A percentile compares a stretch with the other conserved stretches of the same genome.
phyloP scores from a whole-genome alignment of 2,888 invertebrate species.

The Limenitis camilla region DNA sequence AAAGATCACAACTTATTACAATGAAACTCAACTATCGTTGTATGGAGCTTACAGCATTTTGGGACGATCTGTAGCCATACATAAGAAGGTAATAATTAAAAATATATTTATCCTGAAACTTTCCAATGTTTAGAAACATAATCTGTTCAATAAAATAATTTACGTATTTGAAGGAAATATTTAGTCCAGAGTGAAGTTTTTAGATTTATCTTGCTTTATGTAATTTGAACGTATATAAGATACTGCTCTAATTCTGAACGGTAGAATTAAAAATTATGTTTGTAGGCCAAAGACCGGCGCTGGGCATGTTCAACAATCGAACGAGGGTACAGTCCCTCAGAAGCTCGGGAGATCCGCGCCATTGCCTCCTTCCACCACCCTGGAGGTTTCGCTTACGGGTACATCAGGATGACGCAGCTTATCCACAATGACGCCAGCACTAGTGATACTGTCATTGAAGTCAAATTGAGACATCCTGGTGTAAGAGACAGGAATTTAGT shows the following conservation, averaged over 20 bases:
- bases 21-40: conserved; percentile 87
- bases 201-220: too few relatives aligned
- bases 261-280: too few relatives aligned
- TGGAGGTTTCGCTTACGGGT: conserved; percentile 87
- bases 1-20: conserved; percentile 75
- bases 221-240: too few relatives aligned
- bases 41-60: conserved; percentile 88
- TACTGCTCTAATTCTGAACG: too few relatives aligned
- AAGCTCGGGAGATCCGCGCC: conserved; percentile 88
- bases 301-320: conserved; percentile 92
- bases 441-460: conserved; percentile 93
- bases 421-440: conserved; percentile 89
- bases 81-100: conserved; percentile 75
- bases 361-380: conserved; percentile 95
- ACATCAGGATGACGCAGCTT: conserved; percentile 90
- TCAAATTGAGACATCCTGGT: conserved; percentile 91
- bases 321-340: conserved; percentile 90
- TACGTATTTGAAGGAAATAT: too few relatives aligned
- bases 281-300: conserved; percentile 71
- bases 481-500: conserved; percentile 87
- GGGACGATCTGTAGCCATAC: conserved; percentile 90
- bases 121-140: neutral
- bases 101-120: neutral
- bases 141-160: too few relatives aligned
- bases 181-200: too few relatives aligned